Evolutionary conservation across 2,888 invertebrate genomes (phyloP).

Genomic region (Xestia rhomboidea): DNA sequence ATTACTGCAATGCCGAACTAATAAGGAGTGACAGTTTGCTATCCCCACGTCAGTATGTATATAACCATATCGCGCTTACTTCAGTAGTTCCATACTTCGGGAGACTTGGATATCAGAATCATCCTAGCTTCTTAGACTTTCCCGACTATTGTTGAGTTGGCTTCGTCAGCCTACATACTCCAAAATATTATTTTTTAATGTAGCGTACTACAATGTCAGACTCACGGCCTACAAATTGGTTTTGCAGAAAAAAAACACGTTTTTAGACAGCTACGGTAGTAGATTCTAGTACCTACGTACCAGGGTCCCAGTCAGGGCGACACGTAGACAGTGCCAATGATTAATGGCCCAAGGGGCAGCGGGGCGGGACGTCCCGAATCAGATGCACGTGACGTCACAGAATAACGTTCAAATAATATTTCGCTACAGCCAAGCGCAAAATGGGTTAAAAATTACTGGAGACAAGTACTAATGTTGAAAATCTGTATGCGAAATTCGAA

Average conservation of each 20-base stretch:
- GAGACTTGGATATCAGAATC: constrained; percentile 20
- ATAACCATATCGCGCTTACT: neutral
- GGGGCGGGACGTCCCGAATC: constrained; percentile 80
- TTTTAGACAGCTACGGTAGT: constrained; percentile 45
- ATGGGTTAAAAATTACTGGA: constrained; percentile 68
- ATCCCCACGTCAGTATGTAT: constrained; percentile 11
- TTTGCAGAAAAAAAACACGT: constrained; percentile 41
- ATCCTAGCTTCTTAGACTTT: neutral
- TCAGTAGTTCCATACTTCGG: neutral
- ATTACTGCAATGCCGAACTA: constrained; percentile 58
- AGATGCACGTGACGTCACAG: constrained; percentile 87
- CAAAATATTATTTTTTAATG: neutral
- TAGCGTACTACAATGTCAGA: neutral
- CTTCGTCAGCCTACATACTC: neutral
- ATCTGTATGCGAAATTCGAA: constrained; percentile 58
- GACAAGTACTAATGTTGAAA: constrained; percentile 65
- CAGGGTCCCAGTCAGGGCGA: constrained; percentile 74
- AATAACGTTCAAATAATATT: constrained; percentile 83
- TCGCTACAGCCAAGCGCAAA: constrained; percentile 71
- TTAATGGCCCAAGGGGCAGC: constrained; percentile 79
- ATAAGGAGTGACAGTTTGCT: constrained; percentile 54
- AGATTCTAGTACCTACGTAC: constrained; percentile 52
- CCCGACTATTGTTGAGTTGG: no score
- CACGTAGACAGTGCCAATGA: constrained; percentile 84
- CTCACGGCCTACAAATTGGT: constrained; percentile 21